Percentiles rank a stretch among this genome's conserved stretches.
phyloP scores from a whole-genome alignment of 2,113 vertebrate species.

The Orycteropus afer region DNA sequence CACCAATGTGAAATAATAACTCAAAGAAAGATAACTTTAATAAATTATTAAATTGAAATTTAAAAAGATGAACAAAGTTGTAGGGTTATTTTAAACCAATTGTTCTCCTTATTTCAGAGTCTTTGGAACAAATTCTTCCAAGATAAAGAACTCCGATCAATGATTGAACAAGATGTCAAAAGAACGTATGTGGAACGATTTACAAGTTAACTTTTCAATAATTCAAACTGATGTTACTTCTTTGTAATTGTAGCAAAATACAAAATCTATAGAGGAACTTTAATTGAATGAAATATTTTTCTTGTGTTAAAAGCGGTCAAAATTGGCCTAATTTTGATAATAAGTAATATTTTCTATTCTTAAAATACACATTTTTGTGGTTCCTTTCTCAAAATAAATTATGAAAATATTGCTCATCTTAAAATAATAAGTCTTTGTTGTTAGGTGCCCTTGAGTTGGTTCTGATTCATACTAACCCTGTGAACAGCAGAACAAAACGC shows the following conservation, averaged over 20 bases:
- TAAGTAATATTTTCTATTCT: conserved; percentile 1
- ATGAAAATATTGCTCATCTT: conserved; percentile 7
- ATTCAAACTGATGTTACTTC: conserved; percentile 52
- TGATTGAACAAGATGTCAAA: conserved; percentile 98
- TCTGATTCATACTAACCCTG: not conserved
- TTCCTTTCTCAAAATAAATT: conserved; percentile 63
- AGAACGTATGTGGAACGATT: conserved; percentile 92
- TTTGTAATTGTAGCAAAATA: conserved; percentile 20
- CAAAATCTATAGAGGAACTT: not conserved
- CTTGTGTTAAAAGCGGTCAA: not conserved
- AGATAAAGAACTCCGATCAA: conserved; percentile 97
- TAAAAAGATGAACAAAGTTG: conserved; percentile 34
- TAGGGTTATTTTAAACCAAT: conserved; percentile 47
- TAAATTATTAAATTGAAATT: conserved; percentile 54
- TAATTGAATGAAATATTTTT: not conserved
- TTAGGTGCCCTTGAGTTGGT: not conserved
- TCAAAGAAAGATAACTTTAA: conserved; percentile 45
- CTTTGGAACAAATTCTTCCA: conserved; percentile 96
- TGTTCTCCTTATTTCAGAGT: conserved; percentile 90
- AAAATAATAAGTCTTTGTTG: not conserved
- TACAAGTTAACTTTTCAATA: conserved; percentile 1
- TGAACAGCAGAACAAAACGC: not conserved
- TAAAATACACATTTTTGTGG: conserved; percentile 1
- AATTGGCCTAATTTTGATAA: not conserved
- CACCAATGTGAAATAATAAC: not conserved